Evolutionary conservation across 2,797 vertebrate genomes (phyloP), one percentile per base, ranked within the genome.

Genomic region (Poeciliopsis turneri): DNA sequence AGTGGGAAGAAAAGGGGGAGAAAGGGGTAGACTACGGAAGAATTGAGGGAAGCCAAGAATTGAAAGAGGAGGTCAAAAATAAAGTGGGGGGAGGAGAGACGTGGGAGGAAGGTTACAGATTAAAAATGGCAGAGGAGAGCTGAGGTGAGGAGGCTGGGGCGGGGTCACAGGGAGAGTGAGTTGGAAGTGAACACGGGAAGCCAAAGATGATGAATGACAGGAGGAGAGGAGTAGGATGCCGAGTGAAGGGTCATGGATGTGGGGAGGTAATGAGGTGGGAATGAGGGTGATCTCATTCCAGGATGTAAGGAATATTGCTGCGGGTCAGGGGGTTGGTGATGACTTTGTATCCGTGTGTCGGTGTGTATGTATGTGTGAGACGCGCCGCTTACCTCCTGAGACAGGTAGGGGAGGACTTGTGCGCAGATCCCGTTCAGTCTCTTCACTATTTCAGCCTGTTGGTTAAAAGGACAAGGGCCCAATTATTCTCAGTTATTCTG

Each of bases 401-500:
- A 99, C 92, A 99, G 97, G 94, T 98, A 99, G 79, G 98, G 98
- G 84, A 99, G 96, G 87, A 99, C 97, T 93, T 99, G 98, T 43
- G 98, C 98, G 20, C 98, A 99, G 89, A 99, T 99, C 77, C 97
- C 98, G 1, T 99, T 99, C 94, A 99, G 95, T 95, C 98, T 95
- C 95, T 99, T 99, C 87, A 99, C 98, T 0, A 99, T 99, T 92
- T 99, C 98, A 25, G 98, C 98, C 98, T 99, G 87, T 28, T 83
- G 89, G 1, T 30, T 36, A 11, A 10, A 15, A 49, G 3, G 20
- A 45, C 1, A 30, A 82, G 0, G 71, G 11, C 16, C 18, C 5
- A 10, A 33, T 30, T 10, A 23, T 72, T 51, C 28, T n/a, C 15
- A 36, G 5, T 0, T 49, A 28, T 59, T 64, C 18, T 8, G 30